These are phyloP conservation scores for Cololabis saira DNA, from an alignment of 2,113 vertebrate species.

Conservation along the genomic window DNA sequence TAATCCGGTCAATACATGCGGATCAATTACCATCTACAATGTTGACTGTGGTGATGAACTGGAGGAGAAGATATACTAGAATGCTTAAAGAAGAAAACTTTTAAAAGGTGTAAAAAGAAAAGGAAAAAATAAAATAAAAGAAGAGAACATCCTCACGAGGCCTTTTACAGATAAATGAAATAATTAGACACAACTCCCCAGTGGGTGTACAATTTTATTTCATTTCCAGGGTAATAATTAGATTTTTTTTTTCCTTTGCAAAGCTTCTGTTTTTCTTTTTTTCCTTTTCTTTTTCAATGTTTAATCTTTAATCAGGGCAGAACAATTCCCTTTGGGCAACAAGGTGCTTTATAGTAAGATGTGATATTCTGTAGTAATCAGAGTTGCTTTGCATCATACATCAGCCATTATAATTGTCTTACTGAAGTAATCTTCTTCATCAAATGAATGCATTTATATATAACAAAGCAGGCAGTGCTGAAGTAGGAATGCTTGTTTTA, in stretches of 20 bases:
- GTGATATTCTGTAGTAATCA: slow-evolving; percentile 52
- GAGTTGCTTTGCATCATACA: slow-evolving; percentile 45
- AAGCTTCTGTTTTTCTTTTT: slow-evolving; percentile 47
- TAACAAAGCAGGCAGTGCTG: slow-evolving; percentile 52
- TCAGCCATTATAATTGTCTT: slow-evolving; percentile 31
- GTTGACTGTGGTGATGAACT: slow-evolving; percentile 23
- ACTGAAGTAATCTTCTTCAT: slow-evolving; percentile 31
- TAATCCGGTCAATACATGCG: slow-evolving; percentile 27
- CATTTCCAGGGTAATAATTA: slow-evolving; percentile 83
- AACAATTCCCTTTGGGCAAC: slow-evolving; percentile 76
- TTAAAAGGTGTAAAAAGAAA: slow-evolving; percentile 56
- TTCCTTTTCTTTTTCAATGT: slow-evolving; percentile 56
- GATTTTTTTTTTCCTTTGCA: slow-evolving; percentile 50
- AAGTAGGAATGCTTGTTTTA: slow-evolving; percentile 70
- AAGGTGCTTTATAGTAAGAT: slow-evolving; percentile 70
- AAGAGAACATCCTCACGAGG: slow-evolving; percentile 73
- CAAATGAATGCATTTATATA: slow-evolving; percentile 54
- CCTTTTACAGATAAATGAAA: slow-evolving; percentile 84
- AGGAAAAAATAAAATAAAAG: slow-evolving; percentile 61
- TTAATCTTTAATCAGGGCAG: slow-evolving; percentile 82
- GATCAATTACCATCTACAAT: slow-evolving; percentile 29
- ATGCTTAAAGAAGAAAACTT: slow-evolving; percentile 42
- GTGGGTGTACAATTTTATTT: slow-evolving; percentile 77
- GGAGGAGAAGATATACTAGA: slow-evolving; percentile 39
- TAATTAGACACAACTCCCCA: slow-evolving; percentile 81